Evolutionary conservation across 2,113 vertebrate genomes (phyloP), one percentile per base, ranked within the genome.

Genomic region (Pelecanus crispus): DNA sequence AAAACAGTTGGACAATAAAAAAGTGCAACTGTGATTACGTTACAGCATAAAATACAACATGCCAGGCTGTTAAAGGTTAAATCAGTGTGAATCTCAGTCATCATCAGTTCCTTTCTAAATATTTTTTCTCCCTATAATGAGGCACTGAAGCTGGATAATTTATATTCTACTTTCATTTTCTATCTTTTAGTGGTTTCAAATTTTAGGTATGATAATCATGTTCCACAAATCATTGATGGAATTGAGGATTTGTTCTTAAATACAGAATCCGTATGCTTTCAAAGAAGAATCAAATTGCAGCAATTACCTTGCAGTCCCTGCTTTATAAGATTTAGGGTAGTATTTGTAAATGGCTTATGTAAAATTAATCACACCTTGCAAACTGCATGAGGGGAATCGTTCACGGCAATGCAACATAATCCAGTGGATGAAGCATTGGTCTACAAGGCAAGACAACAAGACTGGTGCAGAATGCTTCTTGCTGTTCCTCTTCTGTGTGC

Each of bases 121-220:
- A 49, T 61, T 79, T 92, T 83, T 88, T 78, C 44, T 94, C 74
- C 26, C 52, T 74, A 2, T 90, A 94, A 95, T 80, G 91, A 28
- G 26, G 58, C 29, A 90, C 58, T 72, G 55, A 58, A 94, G 66
- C 63, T 86, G 65, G 85, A 87, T 96, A 88, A 95, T 96, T 96
- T 78, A 90, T 96, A 79, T 85, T 86, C 92, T 82, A 11, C 75
- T 97, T 97, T 63, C 58, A 72, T 95, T 95, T 97, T 88, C 16
- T 90, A 6, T 81, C 81, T 61, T 92, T 92, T 59, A 86, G 22
- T 79, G 63, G 63, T 86, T 93, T 94, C 50, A 81, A 25, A 79
- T 94, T 95, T 83, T 81, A 56, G 63, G 21, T 79, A 45, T n/a
- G 25, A 61, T 91, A 83, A 74, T 75, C 61, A 58, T 45, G 31